Conservation (phyloP, 1,140 invertebrate species). For the Chrysomallon squamiferum region DNA sequence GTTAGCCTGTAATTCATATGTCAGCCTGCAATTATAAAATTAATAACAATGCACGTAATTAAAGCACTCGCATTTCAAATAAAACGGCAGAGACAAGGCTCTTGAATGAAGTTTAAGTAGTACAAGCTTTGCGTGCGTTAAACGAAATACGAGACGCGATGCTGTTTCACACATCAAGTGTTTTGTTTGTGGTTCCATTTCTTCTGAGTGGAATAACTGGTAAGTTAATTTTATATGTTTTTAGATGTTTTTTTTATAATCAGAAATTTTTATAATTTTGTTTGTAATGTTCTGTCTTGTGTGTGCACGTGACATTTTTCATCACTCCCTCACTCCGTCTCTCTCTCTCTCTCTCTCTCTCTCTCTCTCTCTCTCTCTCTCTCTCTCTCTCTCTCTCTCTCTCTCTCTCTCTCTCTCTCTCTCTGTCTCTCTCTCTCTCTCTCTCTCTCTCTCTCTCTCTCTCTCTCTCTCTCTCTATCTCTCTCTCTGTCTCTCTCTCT, state of each 20-base stretch:
- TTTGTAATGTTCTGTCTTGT: neutral
- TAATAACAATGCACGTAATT: too few species aligned
- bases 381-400: conserved; percentile 1
- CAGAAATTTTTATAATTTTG: neutral
- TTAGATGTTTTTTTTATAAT: neutral
- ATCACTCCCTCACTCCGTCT: neutral
- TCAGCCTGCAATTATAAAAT: too few species aligned
- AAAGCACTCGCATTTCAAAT: too few species aligned
- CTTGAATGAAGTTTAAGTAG: too few species aligned
- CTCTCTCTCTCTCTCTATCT: too few species aligned
- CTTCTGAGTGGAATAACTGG: neutral
- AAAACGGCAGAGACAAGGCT: too few species aligned
- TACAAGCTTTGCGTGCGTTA: too few species aligned
- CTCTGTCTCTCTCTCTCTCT: neutral
- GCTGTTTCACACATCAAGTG: too few species aligned
- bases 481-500: too few species aligned
- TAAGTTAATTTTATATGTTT: neutral
- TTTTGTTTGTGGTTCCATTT: neutral
- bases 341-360: conserved; percentile 1
- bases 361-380: neutral
- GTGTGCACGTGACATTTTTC: neutral
- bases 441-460: conserved; percentile 3
- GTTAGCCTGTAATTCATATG: too few species aligned
- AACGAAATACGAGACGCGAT: too few species aligned
- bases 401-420: too few species aligned